Conservation (phyloP, 2,888 invertebrate genomes). For the Rhingia campestris region DNA sequence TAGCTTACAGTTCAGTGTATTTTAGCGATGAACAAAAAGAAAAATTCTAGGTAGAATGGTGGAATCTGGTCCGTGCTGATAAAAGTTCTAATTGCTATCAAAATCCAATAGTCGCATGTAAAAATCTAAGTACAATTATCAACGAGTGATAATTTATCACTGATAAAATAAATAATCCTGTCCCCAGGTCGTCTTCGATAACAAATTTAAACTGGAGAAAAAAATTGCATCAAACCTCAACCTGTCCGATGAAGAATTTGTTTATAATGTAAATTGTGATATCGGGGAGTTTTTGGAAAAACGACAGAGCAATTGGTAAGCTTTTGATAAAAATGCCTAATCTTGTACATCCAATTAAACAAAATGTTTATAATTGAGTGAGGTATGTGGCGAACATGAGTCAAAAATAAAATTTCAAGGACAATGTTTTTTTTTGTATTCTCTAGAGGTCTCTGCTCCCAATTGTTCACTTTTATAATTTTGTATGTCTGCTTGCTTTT, state of each 20-base stretch:
- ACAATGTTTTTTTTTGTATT: constrained; percentile 65
- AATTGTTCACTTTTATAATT: constrained; percentile 14
- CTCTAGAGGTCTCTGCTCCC: constrained; percentile 55
- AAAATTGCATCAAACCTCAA: constrained; percentile 79
- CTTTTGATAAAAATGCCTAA: background rate
- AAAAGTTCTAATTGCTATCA: constrained; percentile 42
- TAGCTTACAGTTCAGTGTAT: constrained; percentile 47
- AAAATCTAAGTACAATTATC: constrained; percentile 4
- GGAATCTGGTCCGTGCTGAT: constrained; percentile 54
- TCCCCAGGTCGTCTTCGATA: constrained; percentile 18
- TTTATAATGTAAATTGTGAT: constrained; percentile 82
- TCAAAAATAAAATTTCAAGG: constrained; percentile 68
- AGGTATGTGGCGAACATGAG: constrained; percentile 29
- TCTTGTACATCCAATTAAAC: background rate
- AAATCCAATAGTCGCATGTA: constrained; percentile 25
- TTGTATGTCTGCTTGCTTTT: background rate
- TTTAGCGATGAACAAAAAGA: constrained; percentile 45
- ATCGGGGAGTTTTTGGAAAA: constrained; percentile 81
- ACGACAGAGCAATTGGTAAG: constrained; percentile 80
- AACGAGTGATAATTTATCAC: background rate
- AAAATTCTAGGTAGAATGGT: constrained; percentile 70
- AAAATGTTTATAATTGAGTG: constrained; percentile 14
- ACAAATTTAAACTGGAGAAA: constrained; percentile 75
- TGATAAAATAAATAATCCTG: constrained; percentile 4
- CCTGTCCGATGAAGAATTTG: constrained; percentile 82